These are phyloP conservation scores for Holacanthus passer DNA, from an alignment of 2,113 vertebrate genomes.

Conservation along the genomic window DNA sequence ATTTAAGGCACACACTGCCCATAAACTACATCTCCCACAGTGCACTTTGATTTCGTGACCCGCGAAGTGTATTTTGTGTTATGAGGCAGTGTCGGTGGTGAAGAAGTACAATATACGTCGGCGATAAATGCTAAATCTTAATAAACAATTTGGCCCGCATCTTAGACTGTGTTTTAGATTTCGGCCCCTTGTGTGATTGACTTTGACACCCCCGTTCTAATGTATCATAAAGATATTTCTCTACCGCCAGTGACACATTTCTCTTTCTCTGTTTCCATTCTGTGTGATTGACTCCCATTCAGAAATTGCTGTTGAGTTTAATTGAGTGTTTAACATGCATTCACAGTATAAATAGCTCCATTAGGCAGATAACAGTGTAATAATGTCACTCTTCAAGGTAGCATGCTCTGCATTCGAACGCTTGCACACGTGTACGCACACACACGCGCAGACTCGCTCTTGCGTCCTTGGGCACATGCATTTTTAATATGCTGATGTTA, in stretches of 20 bases:
- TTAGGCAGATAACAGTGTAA: constrained; percentile 38
- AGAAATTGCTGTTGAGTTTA: constrained; percentile 34
- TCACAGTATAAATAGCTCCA: constrained; percentile 36
- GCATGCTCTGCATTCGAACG: constrained; percentile 31
- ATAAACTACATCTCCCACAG: no score
- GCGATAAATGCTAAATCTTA: no score
- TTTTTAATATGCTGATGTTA: constrained; percentile 78
- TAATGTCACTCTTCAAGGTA: constrained; percentile 32
- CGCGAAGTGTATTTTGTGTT: no score
- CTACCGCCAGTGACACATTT: not conserved
- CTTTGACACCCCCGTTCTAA: no score
- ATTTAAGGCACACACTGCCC: no score
- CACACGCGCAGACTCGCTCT: constrained; percentile 21
- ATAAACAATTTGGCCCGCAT: no score
- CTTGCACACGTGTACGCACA: not conserved
- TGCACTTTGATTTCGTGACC: no score
- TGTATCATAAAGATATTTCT: not conserved
- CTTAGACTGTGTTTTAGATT: no score
- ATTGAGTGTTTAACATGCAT: constrained; percentile 38
- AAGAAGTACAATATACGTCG: no score
- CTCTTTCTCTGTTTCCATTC: constrained; percentile 11
- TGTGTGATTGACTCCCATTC: constrained; percentile 23
- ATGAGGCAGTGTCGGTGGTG: no score
- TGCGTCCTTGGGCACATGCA: constrained; percentile 60
- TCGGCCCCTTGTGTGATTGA: no score